Evolutionary conservation across 2,888 invertebrate genomes (phyloP).

Genomic region (Malachius bipustulatus): DNA sequence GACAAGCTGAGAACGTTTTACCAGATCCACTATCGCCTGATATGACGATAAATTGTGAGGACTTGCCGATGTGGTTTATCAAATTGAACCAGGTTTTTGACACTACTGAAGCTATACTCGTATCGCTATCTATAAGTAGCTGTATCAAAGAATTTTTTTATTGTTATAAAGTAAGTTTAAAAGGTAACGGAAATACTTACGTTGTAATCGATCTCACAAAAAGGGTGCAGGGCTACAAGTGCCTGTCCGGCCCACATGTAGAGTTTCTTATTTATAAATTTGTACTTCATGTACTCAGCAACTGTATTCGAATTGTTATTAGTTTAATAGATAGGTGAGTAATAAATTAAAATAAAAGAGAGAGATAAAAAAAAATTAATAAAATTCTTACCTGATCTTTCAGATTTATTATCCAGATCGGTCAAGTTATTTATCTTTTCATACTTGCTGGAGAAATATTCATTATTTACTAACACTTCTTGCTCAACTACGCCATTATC

Average conservation of each 20-base stretch:
- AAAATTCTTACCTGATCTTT: constrained; percentile 2
- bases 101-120: constrained; percentile 18
- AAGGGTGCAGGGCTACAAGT: constrained; percentile 33
- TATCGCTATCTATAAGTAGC: constrained; percentile 10
- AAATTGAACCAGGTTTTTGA: constrained; percentile 20
- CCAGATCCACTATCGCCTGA: constrained; percentile 38
- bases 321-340: too few species aligned
- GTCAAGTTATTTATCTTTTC: constrained; percentile 18
- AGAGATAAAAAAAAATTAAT: background rate
- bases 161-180: background rate
- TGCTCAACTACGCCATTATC: too few species aligned
- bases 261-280: constrained; percentile 27
- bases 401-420: background rate
- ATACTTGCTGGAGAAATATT: too few species aligned
- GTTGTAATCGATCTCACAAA: constrained; percentile 1
- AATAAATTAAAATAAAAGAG: too few species aligned
- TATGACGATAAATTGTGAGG: constrained; percentile 34
- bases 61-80: constrained; percentile 26
- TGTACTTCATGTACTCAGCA: constrained; percentile 28
- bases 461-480: too few species aligned
- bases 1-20: constrained; percentile 35
- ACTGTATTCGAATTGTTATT: too few species aligned
- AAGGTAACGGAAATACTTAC: background rate
- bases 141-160: constrained; percentile 6
- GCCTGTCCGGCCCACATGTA: constrained; percentile 38